phyloP scores from a whole-genome alignment of 2,113 vertebrate species.

The Callipepla squamata region DNA sequence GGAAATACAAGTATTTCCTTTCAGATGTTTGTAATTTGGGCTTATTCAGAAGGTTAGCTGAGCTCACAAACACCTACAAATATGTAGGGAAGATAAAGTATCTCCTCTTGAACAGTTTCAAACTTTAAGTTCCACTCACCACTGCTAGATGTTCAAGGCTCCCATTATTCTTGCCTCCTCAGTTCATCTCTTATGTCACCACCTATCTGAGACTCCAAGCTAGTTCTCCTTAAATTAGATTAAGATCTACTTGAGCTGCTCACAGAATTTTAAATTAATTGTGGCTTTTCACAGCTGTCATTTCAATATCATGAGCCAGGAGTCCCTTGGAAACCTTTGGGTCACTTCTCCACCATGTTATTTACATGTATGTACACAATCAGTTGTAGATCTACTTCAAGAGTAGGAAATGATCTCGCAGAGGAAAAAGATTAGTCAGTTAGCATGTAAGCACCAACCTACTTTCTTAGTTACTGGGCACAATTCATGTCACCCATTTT shows the following conservation, averaged over 20 bases:
- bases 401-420: neutral
- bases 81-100: neutral
- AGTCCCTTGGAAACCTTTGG: neutral
- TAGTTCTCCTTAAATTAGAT: neutral
- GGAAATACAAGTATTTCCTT: slow-evolving; percentile 16
- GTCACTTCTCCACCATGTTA: neutral
- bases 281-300: neutral
- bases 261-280: neutral
- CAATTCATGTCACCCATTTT: neutral
- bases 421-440: neutral
- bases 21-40: neutral
- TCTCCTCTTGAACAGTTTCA: neutral
- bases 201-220: neutral
- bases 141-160: neutral
- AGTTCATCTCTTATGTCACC: neutral
- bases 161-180: neutral
- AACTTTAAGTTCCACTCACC: neutral
- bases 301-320: neutral
- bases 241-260: neutral
- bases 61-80: neutral
- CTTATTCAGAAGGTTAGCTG: neutral
- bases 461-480: neutral
- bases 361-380: rapidly evolving
- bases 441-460: neutral
- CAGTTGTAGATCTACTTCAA: neutral